A percentile compares a stretch with the other conserved stretches of the same genome.
Conservation (phyloP, 2,888 invertebrate genomes). For the Chaetoderma sp. region DNA sequence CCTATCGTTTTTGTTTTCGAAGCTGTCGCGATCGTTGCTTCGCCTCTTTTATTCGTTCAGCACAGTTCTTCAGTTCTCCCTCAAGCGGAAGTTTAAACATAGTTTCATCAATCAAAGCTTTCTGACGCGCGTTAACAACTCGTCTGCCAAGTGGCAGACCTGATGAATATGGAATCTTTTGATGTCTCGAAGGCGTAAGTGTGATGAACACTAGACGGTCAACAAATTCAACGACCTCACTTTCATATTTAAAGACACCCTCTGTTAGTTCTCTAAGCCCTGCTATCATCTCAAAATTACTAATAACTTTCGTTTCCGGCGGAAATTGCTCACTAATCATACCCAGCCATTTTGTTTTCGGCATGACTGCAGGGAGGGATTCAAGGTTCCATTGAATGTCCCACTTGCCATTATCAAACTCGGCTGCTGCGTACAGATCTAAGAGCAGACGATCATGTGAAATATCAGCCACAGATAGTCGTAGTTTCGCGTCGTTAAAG, state of each 20-base stretch:
- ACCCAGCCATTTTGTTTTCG: conserved; percentile 61
- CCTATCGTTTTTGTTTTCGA: too few relatives aligned
- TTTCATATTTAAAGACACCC: conserved; percentile 64
- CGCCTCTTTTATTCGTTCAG: too few relatives aligned
- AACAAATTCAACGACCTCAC: conserved; percentile 58
- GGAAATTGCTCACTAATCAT: conserved; percentile 62
- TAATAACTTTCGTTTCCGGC: conserved; percentile 59
- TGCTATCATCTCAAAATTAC: conserved; percentile 52
- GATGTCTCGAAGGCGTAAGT: conserved; percentile 46
- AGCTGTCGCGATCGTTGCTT: too few relatives aligned
- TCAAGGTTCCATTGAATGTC: conserved; percentile 66
- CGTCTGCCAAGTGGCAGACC: too few relatives aligned
- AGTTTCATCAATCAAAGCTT: too few relatives aligned
- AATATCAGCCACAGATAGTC: conserved; percentile 56
- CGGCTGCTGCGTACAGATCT: conserved; percentile 53
- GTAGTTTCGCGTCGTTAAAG: conserved; percentile 53
- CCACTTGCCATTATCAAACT: conserved; percentile 38
- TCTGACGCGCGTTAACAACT: too few relatives aligned
- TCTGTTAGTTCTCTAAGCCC: conserved; percentile 64
- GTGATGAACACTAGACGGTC: conserved; percentile 63
- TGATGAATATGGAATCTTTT: too few relatives aligned
- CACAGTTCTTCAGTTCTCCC: too few relatives aligned
- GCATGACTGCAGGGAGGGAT: conserved; percentile 56
- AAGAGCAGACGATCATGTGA: conserved; percentile 59
- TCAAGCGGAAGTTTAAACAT: too few relatives aligned